These are phyloP conservation scores for Sisor rabdophorus DNA, from an alignment of 2,113 vertebrate genomes.

Conservation along the genomic window DNA sequence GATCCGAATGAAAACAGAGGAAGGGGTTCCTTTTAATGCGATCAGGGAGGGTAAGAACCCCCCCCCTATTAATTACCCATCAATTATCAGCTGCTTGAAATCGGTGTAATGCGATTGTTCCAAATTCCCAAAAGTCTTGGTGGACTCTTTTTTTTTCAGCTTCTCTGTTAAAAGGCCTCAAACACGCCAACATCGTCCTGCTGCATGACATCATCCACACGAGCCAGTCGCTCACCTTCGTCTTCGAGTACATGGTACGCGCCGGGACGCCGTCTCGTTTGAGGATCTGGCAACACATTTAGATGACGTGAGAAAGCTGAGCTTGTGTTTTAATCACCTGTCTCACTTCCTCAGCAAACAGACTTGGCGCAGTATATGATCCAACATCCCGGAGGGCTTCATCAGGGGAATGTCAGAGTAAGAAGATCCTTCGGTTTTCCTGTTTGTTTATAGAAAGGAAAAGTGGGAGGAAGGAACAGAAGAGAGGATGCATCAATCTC, in stretches of 20 bases:
- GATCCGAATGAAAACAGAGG: slow-evolving; percentile 81
- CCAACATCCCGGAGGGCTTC: slow-evolving; percentile 84
- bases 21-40: slow-evolving; percentile 84
- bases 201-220: slow-evolving; percentile 89
- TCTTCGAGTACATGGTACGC: slow-evolving; percentile 90
- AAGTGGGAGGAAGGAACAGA: neutral
- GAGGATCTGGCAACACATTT: neutral
- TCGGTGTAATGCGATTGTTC: neutral
- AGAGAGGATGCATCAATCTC: neutral
- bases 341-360: slow-evolving; percentile 71
- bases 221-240: slow-evolving; percentile 81
- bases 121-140: neutral
- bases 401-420: slow-evolving; percentile 77
- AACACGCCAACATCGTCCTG: slow-evolving; percentile 85
- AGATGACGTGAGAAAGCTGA: neutral
- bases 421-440: slow-evolving; percentile 40
- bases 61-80: neutral
- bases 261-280: neutral
- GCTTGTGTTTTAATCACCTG: neutral
- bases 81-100: neutral
- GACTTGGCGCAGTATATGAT: slow-evolving; percentile 84
- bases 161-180: slow-evolving; percentile 84
- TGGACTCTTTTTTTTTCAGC: slow-evolving; percentile 60
- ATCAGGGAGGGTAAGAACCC: slow-evolving; percentile 79
- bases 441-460: neutral